Percentiles rank a stretch among this genome's conserved stretches.
These are phyloP conservation scores for Erebia ligea DNA, from an alignment of 2,888 invertebrate species.

Conservation along the genomic window DNA sequence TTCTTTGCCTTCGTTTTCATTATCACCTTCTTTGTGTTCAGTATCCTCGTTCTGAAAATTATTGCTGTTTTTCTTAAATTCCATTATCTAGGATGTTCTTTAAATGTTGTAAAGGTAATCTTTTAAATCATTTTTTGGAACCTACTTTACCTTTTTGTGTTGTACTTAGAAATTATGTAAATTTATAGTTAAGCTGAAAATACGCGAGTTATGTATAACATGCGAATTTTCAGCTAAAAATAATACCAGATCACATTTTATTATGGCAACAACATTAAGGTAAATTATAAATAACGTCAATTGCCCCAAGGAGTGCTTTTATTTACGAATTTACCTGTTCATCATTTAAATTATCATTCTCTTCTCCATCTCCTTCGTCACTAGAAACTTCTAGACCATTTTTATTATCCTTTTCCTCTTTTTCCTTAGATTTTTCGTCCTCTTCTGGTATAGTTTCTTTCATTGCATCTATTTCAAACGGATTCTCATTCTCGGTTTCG, in stretches of 20 bases:
- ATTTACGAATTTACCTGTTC: constrained; percentile 45
- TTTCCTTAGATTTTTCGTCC: constrained; percentile 63
- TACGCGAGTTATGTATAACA: too few relatives aligned
- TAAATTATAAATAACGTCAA: not conserved
- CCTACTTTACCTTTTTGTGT: too few relatives aligned
- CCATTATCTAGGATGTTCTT: not conserved
- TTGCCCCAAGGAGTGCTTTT: too few relatives aligned
- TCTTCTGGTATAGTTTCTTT: constrained; percentile 82
- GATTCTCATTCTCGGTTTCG: constrained; percentile 88
- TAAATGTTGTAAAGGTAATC: too few relatives aligned
- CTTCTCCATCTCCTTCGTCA: constrained; percentile 70
- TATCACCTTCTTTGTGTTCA: constrained; percentile 58
- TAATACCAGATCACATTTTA: too few relatives aligned
- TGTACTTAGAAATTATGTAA: too few relatives aligned
- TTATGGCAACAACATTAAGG: too few relatives aligned
- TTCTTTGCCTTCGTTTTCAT: constrained; percentile 76
- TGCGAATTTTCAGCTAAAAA: too few relatives aligned
- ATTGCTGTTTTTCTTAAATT: not conserved
- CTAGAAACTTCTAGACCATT: constrained; percentile 77
- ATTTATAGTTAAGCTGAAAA: too few relatives aligned
- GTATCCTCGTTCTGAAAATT: constrained; percentile 22
- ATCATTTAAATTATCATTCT: constrained; percentile 50
- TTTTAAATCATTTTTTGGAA: too few relatives aligned
- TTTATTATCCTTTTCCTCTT: constrained; percentile 64
- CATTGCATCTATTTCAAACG: constrained; percentile 93